Conservation (phyloP, 2,888 invertebrate species). For the Drosophila atripex region DNA sequence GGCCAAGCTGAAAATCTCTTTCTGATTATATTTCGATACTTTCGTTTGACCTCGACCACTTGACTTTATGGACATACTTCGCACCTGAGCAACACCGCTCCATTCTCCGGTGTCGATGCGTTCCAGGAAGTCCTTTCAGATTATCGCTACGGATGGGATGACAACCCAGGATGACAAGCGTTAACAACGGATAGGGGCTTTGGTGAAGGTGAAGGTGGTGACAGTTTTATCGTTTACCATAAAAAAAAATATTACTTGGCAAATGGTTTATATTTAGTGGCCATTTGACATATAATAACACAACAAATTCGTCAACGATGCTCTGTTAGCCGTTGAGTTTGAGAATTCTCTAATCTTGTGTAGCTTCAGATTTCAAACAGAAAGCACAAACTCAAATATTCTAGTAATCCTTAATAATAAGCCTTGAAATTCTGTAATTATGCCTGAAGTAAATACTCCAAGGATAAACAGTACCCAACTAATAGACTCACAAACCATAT, state of each 20-base stretch:
- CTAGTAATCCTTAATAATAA: too few relatives aligned
- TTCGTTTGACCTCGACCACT: slow-evolving; percentile 19
- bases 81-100: not conserved
- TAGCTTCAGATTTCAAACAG: too few relatives aligned
- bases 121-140: slow-evolving; percentile 36
- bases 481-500: not conserved
- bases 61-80: slow-evolving; percentile 20
- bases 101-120: slow-evolving; percentile 9
- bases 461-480: not conserved
- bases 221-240: slow-evolving; percentile 29
- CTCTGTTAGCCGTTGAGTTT: not conserved
- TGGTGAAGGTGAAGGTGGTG: not conserved
- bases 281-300: not conserved
- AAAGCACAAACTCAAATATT: too few relatives aligned
- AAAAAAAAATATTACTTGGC: slow-evolving; percentile 14
- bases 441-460: not conserved
- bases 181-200: slow-evolving; percentile 5
- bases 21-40: slow-evolving; percentile 61
- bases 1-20: slow-evolving; percentile 8
- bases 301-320: not conserved
- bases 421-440: not conserved
- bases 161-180: slow-evolving; percentile 15
- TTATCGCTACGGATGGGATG: slow-evolving; percentile 12
- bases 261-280: slow-evolving; percentile 5
- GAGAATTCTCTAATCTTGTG: not conserved